Base-by-base conservation (phyloP, 2,113 vertebrate genomes). In the Scartelaos histophorus region DNA sequence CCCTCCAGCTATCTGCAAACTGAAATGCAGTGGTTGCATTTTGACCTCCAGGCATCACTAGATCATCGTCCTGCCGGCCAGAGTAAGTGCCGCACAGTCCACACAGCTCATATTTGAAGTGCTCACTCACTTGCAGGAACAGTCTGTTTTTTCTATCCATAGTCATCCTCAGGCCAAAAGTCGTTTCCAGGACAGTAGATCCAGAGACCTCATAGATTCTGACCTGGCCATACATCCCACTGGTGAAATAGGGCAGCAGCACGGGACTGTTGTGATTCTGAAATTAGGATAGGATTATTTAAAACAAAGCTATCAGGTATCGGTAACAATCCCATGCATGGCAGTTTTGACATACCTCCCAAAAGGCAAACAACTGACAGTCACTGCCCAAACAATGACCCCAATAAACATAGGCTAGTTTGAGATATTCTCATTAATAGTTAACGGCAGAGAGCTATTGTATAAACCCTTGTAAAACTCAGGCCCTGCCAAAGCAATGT, bases 41-140 rank as follows among this genome's bases (percentile, higher is more conserved):
- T 70, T 72, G 82, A 6, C 93, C 93, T 13, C 79, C 90, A 3
- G 93, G 90, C 29, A 70, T 88, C 46, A 89, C 2, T 12, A 94
- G 93, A 72, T 95, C 94, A 70, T 94, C 94, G 0, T 78, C 84
- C 66, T 92, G 93, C 62, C 80, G 73, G 49, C 73, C 84, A 16
- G 93, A 94, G 78, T 92, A 94, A 25, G 91, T 94, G 21, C 94
- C 94, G 47, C 94, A 94, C 21, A 95, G 76, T 25, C 94, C 94
- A 7, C 93, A 94, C 54, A 94, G 69, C 51, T 86, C 80, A 24
- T 89, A 93, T 70, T 78, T 83, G 88, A 93, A 90, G 34, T 82
- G 82, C 57, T 95, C 94, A 57, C 94, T 93, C 38, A 94, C 89
- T 62, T 90, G 90, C 25, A 95, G 83, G 78, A 94, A 93, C 13